Percentiles rank a stretch among this genome's conserved stretches.
These are phyloP conservation scores for Drosophila subquinaria DNA, from an alignment of 2,888 invertebrate genomes.

Conservation along the genomic window DNA sequence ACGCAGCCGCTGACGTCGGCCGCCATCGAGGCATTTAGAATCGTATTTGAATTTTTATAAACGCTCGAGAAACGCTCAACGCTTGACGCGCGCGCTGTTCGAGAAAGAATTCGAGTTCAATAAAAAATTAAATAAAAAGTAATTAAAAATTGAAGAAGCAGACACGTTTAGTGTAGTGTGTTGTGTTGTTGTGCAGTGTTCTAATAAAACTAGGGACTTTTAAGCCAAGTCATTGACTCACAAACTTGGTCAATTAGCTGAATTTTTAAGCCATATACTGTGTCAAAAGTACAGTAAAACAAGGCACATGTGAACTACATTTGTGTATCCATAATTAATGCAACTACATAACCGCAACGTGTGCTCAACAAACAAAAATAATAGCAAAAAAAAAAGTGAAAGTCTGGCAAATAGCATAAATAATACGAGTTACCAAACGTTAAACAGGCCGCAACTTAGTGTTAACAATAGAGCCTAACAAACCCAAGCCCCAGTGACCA, in stretches of 20 bases:
- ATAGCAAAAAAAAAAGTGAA: conserved; percentile 62
- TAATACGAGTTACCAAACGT: conserved; percentile 52
- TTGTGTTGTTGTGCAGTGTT: conserved; percentile 33
- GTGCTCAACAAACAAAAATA: conserved; percentile 5
- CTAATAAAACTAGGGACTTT: conserved; percentile 43
- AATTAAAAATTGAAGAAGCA: conserved; percentile 8
- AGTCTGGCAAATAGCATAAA: conserved; percentile 41
- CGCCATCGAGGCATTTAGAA: conserved; percentile 74
- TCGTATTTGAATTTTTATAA: conserved; percentile 84
- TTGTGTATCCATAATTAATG: conserved; percentile 15
- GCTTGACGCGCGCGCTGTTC: conserved; percentile 76
- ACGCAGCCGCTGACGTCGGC: conserved; percentile 53
- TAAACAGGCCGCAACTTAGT: conserved; percentile 58
- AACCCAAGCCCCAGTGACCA: conserved; percentile 59
- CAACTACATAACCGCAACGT: conserved; percentile 52
- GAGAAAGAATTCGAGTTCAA: conserved; percentile 1
- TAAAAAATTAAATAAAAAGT: background rate
- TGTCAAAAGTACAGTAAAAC: conserved; percentile 30
- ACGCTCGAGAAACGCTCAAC: conserved; percentile 80
- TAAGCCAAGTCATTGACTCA: conserved; percentile 1
- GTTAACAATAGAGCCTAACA: conserved; percentile 50
- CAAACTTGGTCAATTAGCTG: conserved; percentile 35
- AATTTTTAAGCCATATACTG: conserved; percentile 30
- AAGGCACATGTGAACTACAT: conserved; percentile 15
- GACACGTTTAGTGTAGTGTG: conserved; percentile 24